Base-by-base conservation (phyloP, 1,140 invertebrate species). In the Metopolophium dirhodum region DNA sequence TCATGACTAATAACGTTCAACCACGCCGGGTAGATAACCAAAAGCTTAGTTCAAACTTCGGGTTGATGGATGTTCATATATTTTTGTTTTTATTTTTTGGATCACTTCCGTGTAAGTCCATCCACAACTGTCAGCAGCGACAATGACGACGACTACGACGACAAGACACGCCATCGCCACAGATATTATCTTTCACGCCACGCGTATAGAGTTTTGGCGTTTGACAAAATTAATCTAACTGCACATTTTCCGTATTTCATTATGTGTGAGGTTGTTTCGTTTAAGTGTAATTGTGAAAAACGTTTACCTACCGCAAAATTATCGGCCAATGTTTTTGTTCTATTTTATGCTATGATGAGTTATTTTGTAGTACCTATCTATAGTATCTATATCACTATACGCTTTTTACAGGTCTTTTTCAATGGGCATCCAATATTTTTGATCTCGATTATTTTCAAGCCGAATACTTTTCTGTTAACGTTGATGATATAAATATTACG, bases 1-100 rank as follows among this genome's bases (percentile, higher is more conserved):
- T 77, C 61, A 14, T 77, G 61, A 77, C 61, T 77, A 77, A 77
- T 77, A 77, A 77, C 61, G n/a, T 77, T 77, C 61, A 77, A 77
- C 61, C 30, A 7, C n/a, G 61, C 30, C 14, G 61, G 30, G n/a
- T 77, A 68, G n/a, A 68, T 68, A 68, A 77, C 61, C 61, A 77
- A 77, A 77, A 77, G 61, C 61, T 77, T 77, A 77, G 61, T 77
- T 77, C 61, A 77, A 77, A 77, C 30, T 77, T 77, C n/a, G 30
- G n/a, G 61, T 77, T 77, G 61, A 77, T 77, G 61, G n/a, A 77
- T 77, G 61, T 54, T 54, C 51, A 54, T 54, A 77, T 77, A 77
- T 77, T 18, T 77, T n/a, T 77, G 14, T 77, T 77, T 77, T 77
- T 77, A n/a, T 77, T 77, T 77, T 77, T 77, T 77, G 61, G 61